These are phyloP conservation scores for Lepidostoma basale DNA, from an alignment of 1,140 invertebrate genomes.

Conservation along the genomic window DNA sequence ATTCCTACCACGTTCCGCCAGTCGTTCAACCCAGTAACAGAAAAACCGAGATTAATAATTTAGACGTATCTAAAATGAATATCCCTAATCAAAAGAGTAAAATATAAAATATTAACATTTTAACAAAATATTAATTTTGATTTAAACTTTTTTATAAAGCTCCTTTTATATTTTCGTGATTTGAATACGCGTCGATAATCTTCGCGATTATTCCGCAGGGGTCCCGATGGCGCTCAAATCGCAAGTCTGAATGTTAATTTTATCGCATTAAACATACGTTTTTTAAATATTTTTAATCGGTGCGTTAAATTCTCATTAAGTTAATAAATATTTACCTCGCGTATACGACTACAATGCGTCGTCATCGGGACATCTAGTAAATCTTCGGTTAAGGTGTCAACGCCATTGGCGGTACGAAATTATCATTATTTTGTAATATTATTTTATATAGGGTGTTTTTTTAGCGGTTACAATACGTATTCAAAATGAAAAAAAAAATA, in stretches of 20 bases:
- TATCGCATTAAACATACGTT: conserved; percentile 2
- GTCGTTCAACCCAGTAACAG: conserved; percentile 40
- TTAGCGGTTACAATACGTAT: too few relatives aligned
- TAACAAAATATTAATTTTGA: too few relatives aligned
- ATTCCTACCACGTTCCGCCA: conserved; percentile 42
- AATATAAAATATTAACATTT: too few relatives aligned
- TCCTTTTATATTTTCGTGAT: not conserved
- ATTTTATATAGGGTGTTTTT: too few relatives aligned
- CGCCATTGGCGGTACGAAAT: conserved; percentile 18
- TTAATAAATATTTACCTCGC: conserved; percentile 45
- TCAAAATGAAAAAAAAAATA: too few relatives aligned
- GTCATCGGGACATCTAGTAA: conserved; percentile 44
- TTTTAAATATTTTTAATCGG: conserved; percentile 42
- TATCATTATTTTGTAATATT: too few relatives aligned
- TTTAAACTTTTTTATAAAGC: not conserved
- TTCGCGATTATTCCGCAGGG: not conserved
- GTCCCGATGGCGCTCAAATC: conserved; percentile 9
- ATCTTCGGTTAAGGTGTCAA: conserved; percentile 37
- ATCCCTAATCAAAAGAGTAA: too few relatives aligned
- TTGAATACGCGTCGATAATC: not conserved
- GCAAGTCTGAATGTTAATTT: conserved; percentile 22
- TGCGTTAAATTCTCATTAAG: conserved; percentile 46
- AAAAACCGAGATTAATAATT: not conserved
- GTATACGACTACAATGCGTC: conserved; percentile 42
- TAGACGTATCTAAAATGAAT: not conserved